Base-by-base conservation (phyloP, 2,797 vertebrate genomes). In the Sphenopsis melanotis region DNA sequence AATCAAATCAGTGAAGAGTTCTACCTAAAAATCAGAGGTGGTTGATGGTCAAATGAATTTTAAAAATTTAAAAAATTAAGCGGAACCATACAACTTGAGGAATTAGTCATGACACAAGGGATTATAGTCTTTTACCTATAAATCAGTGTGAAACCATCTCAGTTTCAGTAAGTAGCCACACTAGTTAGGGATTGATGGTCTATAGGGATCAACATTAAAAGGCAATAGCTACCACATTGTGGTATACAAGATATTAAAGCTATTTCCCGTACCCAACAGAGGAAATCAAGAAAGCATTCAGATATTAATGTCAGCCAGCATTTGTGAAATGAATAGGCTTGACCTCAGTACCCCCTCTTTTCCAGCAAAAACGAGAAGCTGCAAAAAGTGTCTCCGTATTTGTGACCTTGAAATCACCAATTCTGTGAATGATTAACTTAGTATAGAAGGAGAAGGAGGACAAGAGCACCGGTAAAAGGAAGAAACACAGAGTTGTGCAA, bases 241-340 rank as follows among this genome's bases (percentile, higher is more conserved):
- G 80, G 85, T 94, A 94, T 84, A 77, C 49, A 86, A 90, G 94
- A 84, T 88, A 86, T 71, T 94, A 94, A 88, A 95, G 87, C 74
- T 86, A 84, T 93, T 95, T 92, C 91, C 95, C 2, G 2, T 87
- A 94, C 41, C 74, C 80, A 70, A 78, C 84, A 82, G 80, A 92
- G 85, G 82, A 94, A 93, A 91, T 82, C 85, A 88, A 88, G 89
- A 79, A 86, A 52, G 47, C 74, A 94, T 90, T 91, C 63, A 59
- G 91, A 74, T 88, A 91, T 79, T 88, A 82, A 93, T 66, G 36
- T 63, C 92, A 83, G 59, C 34, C 72, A 77, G 65, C 8, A 3
- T 83, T 93, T 79, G 34, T 70, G 83, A 96, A 96, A 96, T 93
- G 69, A 95, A 90, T 96, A 90, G 74, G 18, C 57, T 95, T 92